Percentiles rank a stretch among this genome's conserved stretches.
phyloP scores from a whole-genome alignment of 2,797 vertebrate genomes.

The Lemur catta region DNA sequence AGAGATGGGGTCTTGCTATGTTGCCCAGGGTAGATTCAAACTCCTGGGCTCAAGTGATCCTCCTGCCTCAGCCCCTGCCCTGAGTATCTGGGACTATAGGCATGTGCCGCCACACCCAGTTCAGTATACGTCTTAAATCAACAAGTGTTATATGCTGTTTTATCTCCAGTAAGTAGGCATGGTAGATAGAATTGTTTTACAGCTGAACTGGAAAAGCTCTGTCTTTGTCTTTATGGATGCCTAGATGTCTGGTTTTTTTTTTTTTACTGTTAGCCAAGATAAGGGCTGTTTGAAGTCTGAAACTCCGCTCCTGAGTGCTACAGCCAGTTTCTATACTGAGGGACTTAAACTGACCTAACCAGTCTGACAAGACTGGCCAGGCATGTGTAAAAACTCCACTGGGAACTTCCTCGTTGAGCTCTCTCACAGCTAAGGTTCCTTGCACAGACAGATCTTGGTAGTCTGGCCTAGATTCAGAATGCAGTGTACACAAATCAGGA shows the following conservation, averaged over 20 bases:
- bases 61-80: not conserved
- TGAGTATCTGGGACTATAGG: not conserved
- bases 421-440: not conserved
- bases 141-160: not conserved
- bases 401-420: not conserved
- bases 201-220: not conserved
- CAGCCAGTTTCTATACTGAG: not conserved
- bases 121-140: not conserved
- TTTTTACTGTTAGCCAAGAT: not conserved
- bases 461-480: not conserved
- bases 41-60: not conserved
- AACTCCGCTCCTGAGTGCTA: not conserved
- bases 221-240: not conserved
- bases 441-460: not conserved
- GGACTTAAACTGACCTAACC: not conserved
- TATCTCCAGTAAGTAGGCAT: not conserved
- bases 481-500: not conserved
- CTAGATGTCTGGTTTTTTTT: not conserved
- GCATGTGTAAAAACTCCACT: not conserved
- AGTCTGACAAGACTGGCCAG: not conserved
- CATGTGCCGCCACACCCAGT: too few relatives aligned
- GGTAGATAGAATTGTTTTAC: not conserved
- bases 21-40: not conserved
- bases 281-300: not conserved
- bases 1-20: not conserved